A percentile compares a stretch with the other conserved stretches of the same genome.
These are phyloP conservation scores for Sander vitreus DNA, from an alignment of 2,113 vertebrate genomes.

Conservation along the genomic window DNA sequence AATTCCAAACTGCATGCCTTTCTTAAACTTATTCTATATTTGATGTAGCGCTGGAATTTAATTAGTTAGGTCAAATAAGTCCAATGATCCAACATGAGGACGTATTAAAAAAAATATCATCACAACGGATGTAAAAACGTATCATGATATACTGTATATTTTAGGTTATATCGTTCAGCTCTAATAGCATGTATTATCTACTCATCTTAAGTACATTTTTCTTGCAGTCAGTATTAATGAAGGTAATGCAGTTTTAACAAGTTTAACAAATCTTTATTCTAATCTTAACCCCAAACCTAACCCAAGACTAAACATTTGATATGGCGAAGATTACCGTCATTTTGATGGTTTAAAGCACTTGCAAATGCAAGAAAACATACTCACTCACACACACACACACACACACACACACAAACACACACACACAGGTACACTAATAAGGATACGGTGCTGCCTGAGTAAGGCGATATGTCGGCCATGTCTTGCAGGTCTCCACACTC, in stretches of 20 bases:
- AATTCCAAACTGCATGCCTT: not conserved
- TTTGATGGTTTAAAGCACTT: slow-evolving; percentile 1
- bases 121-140: not conserved
- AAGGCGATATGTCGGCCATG: slow-evolving; percentile 97
- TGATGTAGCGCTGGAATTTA: not conserved
- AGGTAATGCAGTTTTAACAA: not conserved
- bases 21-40: not conserved
- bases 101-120: not conserved
- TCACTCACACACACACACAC: not conserved
- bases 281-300: not conserved
- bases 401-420: not conserved
- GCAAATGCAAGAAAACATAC: not conserved
- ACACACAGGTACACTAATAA: slow-evolving; percentile 71
- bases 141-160: not conserved
- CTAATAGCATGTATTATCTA: not conserved
- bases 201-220: not conserved
- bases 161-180: not conserved
- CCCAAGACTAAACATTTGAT: not conserved
- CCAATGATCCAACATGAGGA: not conserved
- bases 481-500: slow-evolving; percentile 99
- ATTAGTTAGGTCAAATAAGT: not conserved
- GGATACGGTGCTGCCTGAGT: slow-evolving; percentile 99
- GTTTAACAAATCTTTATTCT: not conserved
- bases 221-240: not conserved
- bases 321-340: not conserved